Base-by-base conservation (phyloP, 2,113 vertebrate species). In the Philantomba maxwellii region DNA sequence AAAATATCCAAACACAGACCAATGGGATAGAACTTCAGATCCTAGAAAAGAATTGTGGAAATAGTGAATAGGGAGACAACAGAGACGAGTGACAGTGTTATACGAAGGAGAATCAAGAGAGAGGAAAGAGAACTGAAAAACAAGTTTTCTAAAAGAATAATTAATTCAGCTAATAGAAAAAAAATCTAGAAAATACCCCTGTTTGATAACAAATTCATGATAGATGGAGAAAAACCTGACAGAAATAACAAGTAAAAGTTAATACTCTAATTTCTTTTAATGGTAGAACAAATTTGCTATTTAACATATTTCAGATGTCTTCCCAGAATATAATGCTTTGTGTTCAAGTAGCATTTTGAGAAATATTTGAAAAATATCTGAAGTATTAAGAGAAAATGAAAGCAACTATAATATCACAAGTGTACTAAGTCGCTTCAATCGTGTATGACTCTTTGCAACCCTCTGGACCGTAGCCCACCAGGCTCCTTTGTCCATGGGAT, bases 311-410 rank as follows among this genome's bases (percentile, higher is more conserved):
- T 89, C 85, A 86, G 51, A 53, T 57, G 6, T 62, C 39, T 45
- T 89, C 11, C 6, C 39, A 60, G 51, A 89, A 9, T 26, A 89
- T 47, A 60, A 70, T 47, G 23, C 43, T 89, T 70, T 82, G 17
- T 62, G 85, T 86, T 90, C 13, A 58, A 39, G 45, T 84, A 93
- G 30, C 4, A 90, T 86, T 82, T 85, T 86, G 70, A 87, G 30
- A 86, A 81, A 23, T 39, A 66, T 53, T 90, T 75, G 51, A 43
- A 93, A 70, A 85, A 60, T 80, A 85, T 51, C 43, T 86, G 66
- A 62, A 45, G 13, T 55, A 28, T 73, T 53, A 81, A 88, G 55
- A 88, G 85, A 86, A 84, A 89, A 51, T n/a, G 39, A 75, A 62
- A 87, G 10, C 6, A 36, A 64, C 23, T 17, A 11, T 87, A 60